A percentile compares a stretch with the other conserved stretches of the same genome.
These are phyloP conservation scores for Mythimna lalbum DNA, from an alignment of 2,888 invertebrate genomes.

Conservation along the genomic window DNA sequence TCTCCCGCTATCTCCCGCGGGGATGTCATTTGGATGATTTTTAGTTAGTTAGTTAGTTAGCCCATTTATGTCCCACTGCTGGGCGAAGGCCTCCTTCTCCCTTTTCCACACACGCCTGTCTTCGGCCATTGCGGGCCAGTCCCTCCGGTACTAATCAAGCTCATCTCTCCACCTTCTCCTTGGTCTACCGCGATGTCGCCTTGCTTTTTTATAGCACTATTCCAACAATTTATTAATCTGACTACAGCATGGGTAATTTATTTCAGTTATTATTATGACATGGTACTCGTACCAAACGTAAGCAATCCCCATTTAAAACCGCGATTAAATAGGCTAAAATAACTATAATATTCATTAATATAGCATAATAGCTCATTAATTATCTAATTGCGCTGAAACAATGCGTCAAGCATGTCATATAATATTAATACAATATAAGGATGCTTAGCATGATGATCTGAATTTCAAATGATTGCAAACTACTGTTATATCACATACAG, in stretches of 20 bases:
- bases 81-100: no score
- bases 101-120: no score
- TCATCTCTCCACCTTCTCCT: no score
- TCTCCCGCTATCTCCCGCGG: no score
- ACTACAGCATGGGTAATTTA: not conserved
- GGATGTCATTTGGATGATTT: no score
- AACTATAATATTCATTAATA: not conserved
- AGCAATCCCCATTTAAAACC: not conserved
- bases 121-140: no score
- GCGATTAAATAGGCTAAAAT: not conserved
- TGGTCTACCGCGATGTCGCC: no score
- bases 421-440: slow-evolving; percentile 11
- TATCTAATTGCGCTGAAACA: slow-evolving; percentile 13
- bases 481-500: not conserved
- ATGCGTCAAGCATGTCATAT: slow-evolving; percentile 1
- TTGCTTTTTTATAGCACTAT: no score
- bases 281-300: no score
- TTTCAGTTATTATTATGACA: not conserved
- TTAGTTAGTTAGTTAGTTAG: no score
- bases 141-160: no score
- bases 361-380: not conserved
- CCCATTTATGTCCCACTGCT: no score
- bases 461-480: not conserved
- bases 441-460: not conserved
- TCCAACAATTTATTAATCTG: not conserved